A percentile compares a stretch with the other conserved stretches of the same genome.
Conservation (phyloP, 2,113 vertebrate species). For the Eulemur rufifrons region DNA sequence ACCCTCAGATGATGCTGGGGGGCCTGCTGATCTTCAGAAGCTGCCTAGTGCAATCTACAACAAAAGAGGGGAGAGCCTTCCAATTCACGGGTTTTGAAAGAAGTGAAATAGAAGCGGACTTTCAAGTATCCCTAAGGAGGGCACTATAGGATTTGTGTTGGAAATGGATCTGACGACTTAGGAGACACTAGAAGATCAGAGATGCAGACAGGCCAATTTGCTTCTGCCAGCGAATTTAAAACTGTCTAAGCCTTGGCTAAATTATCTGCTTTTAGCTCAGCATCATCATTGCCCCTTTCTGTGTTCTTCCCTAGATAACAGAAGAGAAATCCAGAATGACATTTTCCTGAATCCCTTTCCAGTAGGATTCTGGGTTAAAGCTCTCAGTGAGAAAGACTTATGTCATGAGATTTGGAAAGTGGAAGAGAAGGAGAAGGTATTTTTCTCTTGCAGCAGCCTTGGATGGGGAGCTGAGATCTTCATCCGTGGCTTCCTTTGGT, state of each 20-base stretch:
- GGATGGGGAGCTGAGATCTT: not conserved
- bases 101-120: slow-evolving; percentile 23
- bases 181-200: not conserved
- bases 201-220: not conserved
- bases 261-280: not conserved
- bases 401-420: not conserved
- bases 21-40: not conserved
- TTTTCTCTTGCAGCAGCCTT: not conserved
- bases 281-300: not conserved
- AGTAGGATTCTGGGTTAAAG: not conserved
- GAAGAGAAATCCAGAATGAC: not conserved
- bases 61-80: not conserved
- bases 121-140: not conserved
- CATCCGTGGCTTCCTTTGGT: not conserved
- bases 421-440: not conserved
- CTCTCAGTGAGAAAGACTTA: not conserved
- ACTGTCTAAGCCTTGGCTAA: not conserved
- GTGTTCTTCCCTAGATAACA: not conserved
- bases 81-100: not conserved
- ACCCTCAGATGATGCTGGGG: not conserved
- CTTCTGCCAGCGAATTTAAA: not conserved
- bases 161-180: not conserved
- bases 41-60: not conserved
- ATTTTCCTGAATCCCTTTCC: not conserved
- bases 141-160: not conserved